Conservation (phyloP, 1,140 invertebrate species). For the Aphidius gifuensis region DNA sequence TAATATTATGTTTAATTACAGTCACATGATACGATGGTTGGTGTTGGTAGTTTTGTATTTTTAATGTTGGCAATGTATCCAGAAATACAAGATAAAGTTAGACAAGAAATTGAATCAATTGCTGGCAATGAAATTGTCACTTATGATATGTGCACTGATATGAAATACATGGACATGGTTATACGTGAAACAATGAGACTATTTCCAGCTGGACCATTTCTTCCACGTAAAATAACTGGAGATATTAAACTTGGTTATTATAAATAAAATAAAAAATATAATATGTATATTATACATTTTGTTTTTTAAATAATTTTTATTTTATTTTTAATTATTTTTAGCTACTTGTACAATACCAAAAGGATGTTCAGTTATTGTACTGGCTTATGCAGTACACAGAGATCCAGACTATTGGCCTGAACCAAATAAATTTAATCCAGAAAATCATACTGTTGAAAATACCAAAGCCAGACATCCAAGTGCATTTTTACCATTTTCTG, state of each 20-base stretch:
- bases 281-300: background rate
- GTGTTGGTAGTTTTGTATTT: constrained; percentile 49
- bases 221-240: constrained; percentile 52
- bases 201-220: constrained; percentile 61
- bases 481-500: constrained; percentile 60
- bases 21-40: constrained; percentile 68
- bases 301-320: background rate
- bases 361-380: constrained; percentile 24
- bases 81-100: constrained; percentile 52
- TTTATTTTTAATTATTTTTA: constrained; percentile 8
- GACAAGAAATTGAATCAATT: constrained; percentile 55
- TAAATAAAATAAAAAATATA: background rate
- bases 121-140: constrained; percentile 52
- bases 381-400: constrained; percentile 50
- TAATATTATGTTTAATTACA: constrained; percentile 33
- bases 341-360: constrained; percentile 27
- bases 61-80: constrained; percentile 59
- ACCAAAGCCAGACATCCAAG: constrained; percentile 42
- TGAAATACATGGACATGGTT: constrained; percentile 62
- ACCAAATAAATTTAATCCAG: constrained; percentile 68
- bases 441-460: constrained; percentile 60
- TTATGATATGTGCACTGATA: constrained; percentile 55
- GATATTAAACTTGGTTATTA: constrained; percentile 42
- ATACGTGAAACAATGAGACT: constrained; percentile 61
- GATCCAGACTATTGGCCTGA: constrained; percentile 60